A percentile compares a stretch with the other conserved stretches of the same genome.
Evolutionary conservation across 1,140 invertebrate species (phyloP).

Genomic region (Drosophila varians): DNA sequence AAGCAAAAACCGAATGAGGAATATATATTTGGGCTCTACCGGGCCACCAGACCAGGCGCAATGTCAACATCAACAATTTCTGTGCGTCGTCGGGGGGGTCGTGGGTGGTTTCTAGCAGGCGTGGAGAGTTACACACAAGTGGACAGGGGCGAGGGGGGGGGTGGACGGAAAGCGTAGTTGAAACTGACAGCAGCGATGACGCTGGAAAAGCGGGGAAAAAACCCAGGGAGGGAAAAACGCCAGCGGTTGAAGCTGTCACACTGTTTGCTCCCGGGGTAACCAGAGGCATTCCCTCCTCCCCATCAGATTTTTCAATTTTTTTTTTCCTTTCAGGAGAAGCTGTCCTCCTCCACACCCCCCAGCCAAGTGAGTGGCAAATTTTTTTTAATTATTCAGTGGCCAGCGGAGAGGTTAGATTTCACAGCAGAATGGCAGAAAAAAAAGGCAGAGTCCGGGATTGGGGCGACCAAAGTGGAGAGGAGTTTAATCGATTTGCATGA

Average conservation of each 20-base stretch:
- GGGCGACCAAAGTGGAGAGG: conserved; percentile 12
- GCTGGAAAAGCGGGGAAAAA: conserved; percentile 25
- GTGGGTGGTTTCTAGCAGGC: conserved; percentile 16
- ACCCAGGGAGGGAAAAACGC: conserved; percentile 1
- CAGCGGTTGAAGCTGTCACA: conserved; percentile 62
- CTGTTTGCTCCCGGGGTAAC: conserved; percentile 42
- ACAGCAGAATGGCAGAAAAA: background rate
- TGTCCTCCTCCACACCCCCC: too few species aligned
- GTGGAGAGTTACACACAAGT: conserved; percentile 8
- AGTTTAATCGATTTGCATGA: conserved; percentile 52
- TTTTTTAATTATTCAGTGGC: conserved; percentile 75
- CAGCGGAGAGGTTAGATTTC: conserved; percentile 47
- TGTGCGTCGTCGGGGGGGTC: background rate
- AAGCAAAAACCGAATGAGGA: conserved; percentile 18
- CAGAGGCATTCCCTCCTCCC: background rate
- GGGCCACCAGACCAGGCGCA: conserved; percentile 37
- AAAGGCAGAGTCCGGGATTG: conserved; percentile 4
- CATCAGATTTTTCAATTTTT: conserved; percentile 12
- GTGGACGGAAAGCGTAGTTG: conserved; percentile 65
- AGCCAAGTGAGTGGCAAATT: conserved; percentile 54
- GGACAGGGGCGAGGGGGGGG: background rate
- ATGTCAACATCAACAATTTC: conserved; percentile 68
- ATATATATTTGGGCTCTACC: conserved; percentile 63
- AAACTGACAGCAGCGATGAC: conserved; percentile 65
- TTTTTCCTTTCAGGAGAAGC: background rate